phyloP scores from a whole-genome alignment of 2,113 vertebrate species.

The Sinocyclocheilus rhinocerous region DNA sequence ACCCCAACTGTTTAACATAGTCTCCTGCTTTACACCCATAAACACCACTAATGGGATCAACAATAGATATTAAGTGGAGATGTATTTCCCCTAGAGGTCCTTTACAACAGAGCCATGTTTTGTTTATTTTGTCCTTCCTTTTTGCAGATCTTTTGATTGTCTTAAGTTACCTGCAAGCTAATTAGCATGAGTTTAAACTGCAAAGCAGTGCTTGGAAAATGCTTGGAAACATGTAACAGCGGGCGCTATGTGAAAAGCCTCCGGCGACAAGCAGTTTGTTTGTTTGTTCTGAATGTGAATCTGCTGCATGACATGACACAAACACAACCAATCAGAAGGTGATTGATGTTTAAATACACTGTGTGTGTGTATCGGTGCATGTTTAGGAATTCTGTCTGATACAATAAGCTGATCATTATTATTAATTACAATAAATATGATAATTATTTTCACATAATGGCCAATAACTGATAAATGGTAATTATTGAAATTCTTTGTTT shows the following conservation, averaged over 20 bases:
- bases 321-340: not conserved
- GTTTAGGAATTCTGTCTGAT: not conserved
- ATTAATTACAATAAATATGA: not conserved
- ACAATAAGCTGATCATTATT: not conserved
- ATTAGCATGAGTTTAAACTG: slow-evolving; percentile 14
- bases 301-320: not conserved
- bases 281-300: not conserved
- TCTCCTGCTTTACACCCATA: slow-evolving; percentile 8
- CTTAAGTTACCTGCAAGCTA: slow-evolving; percentile 3
- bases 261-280: not conserved
- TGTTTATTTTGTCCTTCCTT: not conserved
- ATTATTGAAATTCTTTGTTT: not conserved
- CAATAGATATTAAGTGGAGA: slow-evolving; percentile 26
- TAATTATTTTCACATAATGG: not conserved
- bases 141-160: slow-evolving; percentile 8
- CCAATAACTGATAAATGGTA: not conserved
- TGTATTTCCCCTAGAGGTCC: slow-evolving; percentile 7
- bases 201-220: not conserved
- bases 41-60: slow-evolving; percentile 17
- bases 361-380: not conserved
- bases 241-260: not conserved
- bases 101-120: slow-evolving; percentile 2
- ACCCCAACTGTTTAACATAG: slow-evolving; percentile 34
- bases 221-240: not conserved
- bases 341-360: not conserved